These are phyloP conservation scores for Sciurus niger DNA, from an alignment of 2,113 vertebrate genomes.

Conservation along the genomic window DNA sequence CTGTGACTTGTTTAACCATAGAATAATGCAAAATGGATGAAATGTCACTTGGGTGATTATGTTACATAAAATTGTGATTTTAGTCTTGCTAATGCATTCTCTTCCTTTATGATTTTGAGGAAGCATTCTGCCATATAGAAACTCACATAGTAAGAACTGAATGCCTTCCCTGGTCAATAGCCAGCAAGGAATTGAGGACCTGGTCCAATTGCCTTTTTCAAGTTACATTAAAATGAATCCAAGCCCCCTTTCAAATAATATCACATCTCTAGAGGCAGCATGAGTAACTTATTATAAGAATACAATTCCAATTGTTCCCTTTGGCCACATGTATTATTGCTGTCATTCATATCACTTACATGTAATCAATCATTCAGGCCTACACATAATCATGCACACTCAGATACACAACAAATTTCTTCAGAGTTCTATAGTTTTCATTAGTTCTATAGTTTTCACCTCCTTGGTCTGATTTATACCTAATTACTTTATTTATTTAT, in stretches of 20 bases:
- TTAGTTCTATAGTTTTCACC: too few relatives aligned
- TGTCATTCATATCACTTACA: background rate
- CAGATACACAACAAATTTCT: background rate
- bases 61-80: background rate
- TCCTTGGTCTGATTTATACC: too few relatives aligned
- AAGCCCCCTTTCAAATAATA: background rate
- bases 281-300: background rate
- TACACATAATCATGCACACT: background rate
- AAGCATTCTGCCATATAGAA: background rate
- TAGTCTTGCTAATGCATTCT: background rate
- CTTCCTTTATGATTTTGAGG: background rate
- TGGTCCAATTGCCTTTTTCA: background rate
- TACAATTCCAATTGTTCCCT: background rate
- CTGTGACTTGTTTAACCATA: background rate
- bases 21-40: background rate
- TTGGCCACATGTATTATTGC: background rate
- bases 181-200: background rate
- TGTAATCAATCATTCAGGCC: background rate
- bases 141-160: background rate
- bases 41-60: background rate
- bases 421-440: too few relatives aligned
- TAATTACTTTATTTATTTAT: too few relatives aligned
- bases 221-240: background rate
- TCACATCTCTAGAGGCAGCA: background rate
- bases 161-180: background rate